Conservation (phyloP, 2,113 vertebrate species). For the Syrrhaptes paradoxus region DNA sequence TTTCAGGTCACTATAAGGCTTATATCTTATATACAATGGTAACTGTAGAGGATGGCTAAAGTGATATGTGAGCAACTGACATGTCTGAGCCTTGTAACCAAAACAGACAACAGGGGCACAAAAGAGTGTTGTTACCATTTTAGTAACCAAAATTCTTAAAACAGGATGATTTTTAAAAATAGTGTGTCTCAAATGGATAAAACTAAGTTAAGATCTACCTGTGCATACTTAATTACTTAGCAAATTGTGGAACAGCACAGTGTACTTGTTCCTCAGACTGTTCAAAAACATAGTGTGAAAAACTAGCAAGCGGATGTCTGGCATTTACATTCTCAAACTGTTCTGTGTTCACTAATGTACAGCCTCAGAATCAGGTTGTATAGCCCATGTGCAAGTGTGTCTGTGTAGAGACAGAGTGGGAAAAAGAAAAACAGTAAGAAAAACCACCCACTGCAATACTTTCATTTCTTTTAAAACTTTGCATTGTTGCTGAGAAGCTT, state of each 20-base stretch:
- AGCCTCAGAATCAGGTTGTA: conserved; percentile 4
- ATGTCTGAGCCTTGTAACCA: background rate
- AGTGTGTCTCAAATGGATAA: background rate
- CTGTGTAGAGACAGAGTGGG: rapidly evolving
- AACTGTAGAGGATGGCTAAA: background rate
- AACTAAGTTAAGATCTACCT: background rate
- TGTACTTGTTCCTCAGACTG: background rate
- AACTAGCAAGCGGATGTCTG: background rate
- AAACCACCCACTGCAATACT: background rate
- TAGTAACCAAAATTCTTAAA: background rate
- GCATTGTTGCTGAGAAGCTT: background rate
- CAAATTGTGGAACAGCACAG: background rate
- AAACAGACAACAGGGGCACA: background rate
- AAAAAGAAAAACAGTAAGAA: background rate
- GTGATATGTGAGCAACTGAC: background rate
- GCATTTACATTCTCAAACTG: background rate
- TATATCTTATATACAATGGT: background rate
- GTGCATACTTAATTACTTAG: background rate
- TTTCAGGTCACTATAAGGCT: background rate
- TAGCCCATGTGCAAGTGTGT: background rate
- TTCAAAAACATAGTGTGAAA: background rate
- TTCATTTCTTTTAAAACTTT: conserved; percentile 5
- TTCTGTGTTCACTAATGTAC: background rate
- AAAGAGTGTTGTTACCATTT: background rate
- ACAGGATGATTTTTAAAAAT: background rate